Conservation (phyloP, 2,797 vertebrate genomes). For the Staurois parvus region DNA sequence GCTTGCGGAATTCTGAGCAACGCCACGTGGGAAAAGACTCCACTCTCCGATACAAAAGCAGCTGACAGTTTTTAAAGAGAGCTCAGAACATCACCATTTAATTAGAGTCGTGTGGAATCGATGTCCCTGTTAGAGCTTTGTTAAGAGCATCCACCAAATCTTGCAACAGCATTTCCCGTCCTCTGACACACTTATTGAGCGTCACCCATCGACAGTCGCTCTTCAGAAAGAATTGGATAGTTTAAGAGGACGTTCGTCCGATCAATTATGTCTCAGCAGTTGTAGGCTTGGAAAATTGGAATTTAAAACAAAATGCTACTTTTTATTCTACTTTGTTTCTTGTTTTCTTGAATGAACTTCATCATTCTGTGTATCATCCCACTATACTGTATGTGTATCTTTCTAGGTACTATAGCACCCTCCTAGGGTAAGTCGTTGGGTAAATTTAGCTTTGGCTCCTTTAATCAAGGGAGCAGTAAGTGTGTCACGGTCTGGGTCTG, state of each 20-base stretch:
- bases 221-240: background rate
- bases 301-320: too few species aligned
- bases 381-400: too few species aligned
- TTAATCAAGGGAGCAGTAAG: too few species aligned
- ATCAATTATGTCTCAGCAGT: background rate
- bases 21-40: background rate
- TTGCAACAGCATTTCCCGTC: slow-evolving; percentile 1
- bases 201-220: slow-evolving; percentile 12
- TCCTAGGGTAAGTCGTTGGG: too few species aligned
- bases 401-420: too few species aligned
- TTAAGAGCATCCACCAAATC: background rate
- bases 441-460: too few species aligned
- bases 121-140: slow-evolving; percentile 21
- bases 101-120: slow-evolving; percentile 41
- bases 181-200: slow-evolving; percentile 7
- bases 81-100: background rate
- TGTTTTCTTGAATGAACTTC: background rate
- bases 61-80: slow-evolving; percentile 3
- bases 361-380: background rate
- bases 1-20: background rate
- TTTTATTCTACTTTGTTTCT: background rate
- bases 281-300: background rate
- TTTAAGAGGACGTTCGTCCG: background rate
- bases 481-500: too few species aligned
- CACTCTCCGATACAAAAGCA: background rate